phyloP scores from a whole-genome alignment of 2,888 invertebrate genomes.

The Hydropsyche betteni region DNA sequence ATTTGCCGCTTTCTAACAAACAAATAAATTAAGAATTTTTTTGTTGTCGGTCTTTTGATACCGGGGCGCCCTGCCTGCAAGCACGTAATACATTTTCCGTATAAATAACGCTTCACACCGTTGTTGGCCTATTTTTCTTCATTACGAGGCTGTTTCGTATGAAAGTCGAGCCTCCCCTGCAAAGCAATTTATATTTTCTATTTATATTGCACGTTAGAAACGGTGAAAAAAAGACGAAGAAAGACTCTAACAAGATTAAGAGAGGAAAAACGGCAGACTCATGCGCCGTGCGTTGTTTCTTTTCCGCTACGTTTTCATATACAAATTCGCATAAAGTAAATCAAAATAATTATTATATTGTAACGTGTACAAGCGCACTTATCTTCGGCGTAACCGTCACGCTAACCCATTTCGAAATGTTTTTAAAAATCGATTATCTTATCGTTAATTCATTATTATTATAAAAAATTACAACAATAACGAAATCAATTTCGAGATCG shows the following conservation, averaged over 20 bases:
- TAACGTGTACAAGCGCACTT: no score
- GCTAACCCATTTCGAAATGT: slow-evolving; percentile 16
- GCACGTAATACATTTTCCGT: slow-evolving; percentile 39
- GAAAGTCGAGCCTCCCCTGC: slow-evolving; percentile 36
- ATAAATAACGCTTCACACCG: slow-evolving; percentile 42
- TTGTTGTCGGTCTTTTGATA: not conserved
- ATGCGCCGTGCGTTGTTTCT: not conserved
- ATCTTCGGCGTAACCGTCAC: not conserved
- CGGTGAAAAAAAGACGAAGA: not conserved
- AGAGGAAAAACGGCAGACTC: slow-evolving; percentile 35
- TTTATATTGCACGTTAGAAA: slow-evolving; percentile 31
- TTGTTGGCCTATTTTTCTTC: slow-evolving; percentile 42
- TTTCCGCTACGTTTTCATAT: no score
- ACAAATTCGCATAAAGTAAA: no score
- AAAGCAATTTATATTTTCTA: slow-evolving; percentile 41
- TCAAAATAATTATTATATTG: no score
- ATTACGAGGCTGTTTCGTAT: slow-evolving; percentile 41
- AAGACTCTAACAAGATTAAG: slow-evolving; percentile 37
- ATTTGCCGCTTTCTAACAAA: slow-evolving; percentile 4
- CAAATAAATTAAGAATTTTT: slow-evolving; percentile 12
- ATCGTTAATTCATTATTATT: not conserved
- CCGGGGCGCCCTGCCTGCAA: not conserved
- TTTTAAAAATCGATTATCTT: slow-evolving; percentile 13
- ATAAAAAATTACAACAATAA: slow-evolving; percentile 2
- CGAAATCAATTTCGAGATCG: slow-evolving; percentile 7